phyloP scores from a whole-genome alignment of 2,797 vertebrate species.

The Acomys russatus region DNA sequence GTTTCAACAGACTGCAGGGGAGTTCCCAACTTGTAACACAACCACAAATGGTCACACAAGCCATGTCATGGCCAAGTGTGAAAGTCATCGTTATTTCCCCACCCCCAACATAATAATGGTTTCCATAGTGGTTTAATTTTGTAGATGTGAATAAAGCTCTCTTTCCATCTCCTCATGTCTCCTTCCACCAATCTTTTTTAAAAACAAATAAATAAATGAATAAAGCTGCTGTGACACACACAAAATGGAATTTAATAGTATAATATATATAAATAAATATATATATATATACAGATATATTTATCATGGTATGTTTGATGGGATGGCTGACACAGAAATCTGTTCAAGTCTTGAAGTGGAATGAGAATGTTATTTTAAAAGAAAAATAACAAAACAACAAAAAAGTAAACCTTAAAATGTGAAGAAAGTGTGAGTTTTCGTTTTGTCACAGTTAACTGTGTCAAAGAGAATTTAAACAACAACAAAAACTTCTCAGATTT shows the following conservation, averaged over 20 bases:
- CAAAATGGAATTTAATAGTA: conserved; percentile 92
- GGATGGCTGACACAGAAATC: conserved; percentile 89
- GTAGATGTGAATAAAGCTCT: conserved; percentile 85
- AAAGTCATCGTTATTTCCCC: conserved; percentile 78
- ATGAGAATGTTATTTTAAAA: conserved; percentile 89
- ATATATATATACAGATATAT: conserved; percentile 92
- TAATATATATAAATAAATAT: conserved; percentile 91
- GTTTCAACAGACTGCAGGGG: conserved; percentile 83
- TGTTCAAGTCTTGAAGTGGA: conserved; percentile 88
- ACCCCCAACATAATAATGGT: conserved; percentile 78
- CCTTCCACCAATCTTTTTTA: conserved; percentile 90
- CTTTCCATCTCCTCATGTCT: conserved; percentile 87
- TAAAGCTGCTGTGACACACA: conserved; percentile 91
- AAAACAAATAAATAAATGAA: conserved; percentile 86
- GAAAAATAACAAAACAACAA: conserved; percentile 88
- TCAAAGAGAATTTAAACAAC: conserved; percentile 86
- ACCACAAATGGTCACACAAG: conserved; percentile 86
- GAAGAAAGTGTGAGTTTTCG: conserved; percentile 89
- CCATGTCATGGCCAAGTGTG: conserved; percentile 83
- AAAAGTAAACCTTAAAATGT: conserved; percentile 90
- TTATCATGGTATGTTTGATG: conserved; percentile 92
- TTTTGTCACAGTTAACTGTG: conserved; percentile 92
- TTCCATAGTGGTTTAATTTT: conserved; percentile 89
- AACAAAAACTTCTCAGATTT: conserved; percentile 87
- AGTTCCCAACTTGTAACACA: conserved; percentile 84